phyloP scores from a whole-genome alignment of 2,888 invertebrate species.

The Eupithecia abbreviata region DNA sequence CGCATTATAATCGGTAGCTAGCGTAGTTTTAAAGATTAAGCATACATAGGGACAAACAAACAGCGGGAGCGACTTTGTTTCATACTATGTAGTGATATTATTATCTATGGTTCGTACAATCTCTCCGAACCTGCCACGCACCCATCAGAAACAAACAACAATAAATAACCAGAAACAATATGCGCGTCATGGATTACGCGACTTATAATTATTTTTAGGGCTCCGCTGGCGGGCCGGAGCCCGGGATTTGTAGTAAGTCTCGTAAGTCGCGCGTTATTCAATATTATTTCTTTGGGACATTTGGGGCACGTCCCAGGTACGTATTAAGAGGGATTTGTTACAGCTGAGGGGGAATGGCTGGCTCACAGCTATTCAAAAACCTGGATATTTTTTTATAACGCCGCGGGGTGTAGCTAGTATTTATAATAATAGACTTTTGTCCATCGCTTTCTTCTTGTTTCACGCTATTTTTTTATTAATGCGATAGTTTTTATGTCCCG shows the following conservation, averaged over 20 bases:
- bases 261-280: conserved; percentile 59
- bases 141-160: conserved; percentile 34
- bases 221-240: conserved; percentile 66
- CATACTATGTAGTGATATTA: no score
- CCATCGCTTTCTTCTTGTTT: neutral
- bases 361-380: neutral
- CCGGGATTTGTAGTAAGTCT: conserved; percentile 74
- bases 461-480: neutral
- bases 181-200: conserved; percentile 60
- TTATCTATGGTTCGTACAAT: neutral
- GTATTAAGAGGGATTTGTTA: conserved; percentile 56
- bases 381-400: no score
- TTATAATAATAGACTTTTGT: neutral
- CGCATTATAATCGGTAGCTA: no score
- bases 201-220: conserved; percentile 67
- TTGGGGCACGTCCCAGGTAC: conserved; percentile 60
- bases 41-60: no score
- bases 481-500: no score
- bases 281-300: conserved; percentile 73
- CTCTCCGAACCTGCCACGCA: neutral
- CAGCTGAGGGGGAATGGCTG: conserved; percentile 14
- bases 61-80: no score
- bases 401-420: no score
- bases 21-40: no score
- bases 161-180: conserved; percentile 55